Conservation (phyloP, 2,888 invertebrate species). For the Nymphalis polychloros region DNA sequence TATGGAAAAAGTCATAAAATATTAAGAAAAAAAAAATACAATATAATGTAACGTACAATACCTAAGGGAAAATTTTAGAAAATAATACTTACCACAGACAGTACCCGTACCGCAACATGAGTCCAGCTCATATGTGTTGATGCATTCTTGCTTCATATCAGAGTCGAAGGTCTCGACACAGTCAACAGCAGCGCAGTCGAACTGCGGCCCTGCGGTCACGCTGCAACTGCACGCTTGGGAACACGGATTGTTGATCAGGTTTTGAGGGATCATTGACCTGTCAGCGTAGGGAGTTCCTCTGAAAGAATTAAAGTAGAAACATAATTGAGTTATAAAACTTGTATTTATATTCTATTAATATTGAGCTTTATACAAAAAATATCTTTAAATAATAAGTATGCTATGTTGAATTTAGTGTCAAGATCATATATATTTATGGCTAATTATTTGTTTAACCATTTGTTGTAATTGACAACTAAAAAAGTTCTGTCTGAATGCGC, state of each 20-base stretch:
- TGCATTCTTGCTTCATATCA: conserved; percentile 62
- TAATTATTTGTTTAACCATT: too few species aligned
- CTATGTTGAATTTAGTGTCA: too few species aligned
- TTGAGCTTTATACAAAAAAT: too few species aligned
- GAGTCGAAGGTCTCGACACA: conserved; percentile 65
- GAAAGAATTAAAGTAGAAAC: conserved; percentile 41
- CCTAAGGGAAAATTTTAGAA: not conserved
- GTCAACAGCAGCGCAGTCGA: conserved; percentile 72
- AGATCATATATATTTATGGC: too few species aligned
- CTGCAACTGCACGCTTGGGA: conserved; percentile 66
- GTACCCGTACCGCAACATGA: conserved; percentile 66
- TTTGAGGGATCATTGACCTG: conserved; percentile 58
- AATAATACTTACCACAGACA: conserved; percentile 64
- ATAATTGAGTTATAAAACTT: not conserved
- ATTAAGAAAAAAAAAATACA: too few species aligned
- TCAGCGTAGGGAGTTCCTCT: conserved; percentile 64
- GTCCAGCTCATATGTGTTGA: conserved; percentile 62
- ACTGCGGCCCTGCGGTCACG: conserved; percentile 52
- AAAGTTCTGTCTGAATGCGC: conserved; percentile 2
- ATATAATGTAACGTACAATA: too few species aligned
- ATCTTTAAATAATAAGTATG: too few species aligned
- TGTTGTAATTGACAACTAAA: too few species aligned
- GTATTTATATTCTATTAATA: too few species aligned
- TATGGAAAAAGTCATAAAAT: too few species aligned
- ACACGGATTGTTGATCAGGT: conserved; percentile 62